phyloP scores from a whole-genome alignment of 2,797 vertebrate species.

The Ambastaia sidthimunki region DNA sequence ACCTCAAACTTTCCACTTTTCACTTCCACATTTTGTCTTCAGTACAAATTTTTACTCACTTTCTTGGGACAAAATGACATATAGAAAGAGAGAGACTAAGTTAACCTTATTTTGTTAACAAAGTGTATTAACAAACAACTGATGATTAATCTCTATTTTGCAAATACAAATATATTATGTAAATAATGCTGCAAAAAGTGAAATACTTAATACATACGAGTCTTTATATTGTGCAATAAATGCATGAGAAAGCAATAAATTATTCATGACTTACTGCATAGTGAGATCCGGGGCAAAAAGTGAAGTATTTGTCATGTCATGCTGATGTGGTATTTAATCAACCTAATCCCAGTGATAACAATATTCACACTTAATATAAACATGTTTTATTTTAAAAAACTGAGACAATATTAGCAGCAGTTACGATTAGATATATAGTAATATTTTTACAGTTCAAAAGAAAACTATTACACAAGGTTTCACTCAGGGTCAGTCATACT shows the following conservation, averaged over 20 bases:
- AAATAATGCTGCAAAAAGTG: background rate
- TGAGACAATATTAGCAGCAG: background rate
- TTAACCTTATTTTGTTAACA: too few relatives aligned
- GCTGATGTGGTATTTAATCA: background rate
- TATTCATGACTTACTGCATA: too few relatives aligned
- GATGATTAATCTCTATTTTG: background rate
- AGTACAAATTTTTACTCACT: background rate
- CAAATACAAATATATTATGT: background rate
- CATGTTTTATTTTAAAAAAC: background rate
- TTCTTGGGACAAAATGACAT: too few relatives aligned
- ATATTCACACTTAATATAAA: background rate
- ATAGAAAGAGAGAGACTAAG: too few relatives aligned
- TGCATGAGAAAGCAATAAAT: background rate
- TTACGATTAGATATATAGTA: background rate
- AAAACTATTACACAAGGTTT: too few relatives aligned
- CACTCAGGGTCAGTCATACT: background rate
- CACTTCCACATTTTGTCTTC: constrained; percentile 8
- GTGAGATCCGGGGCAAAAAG: background rate
- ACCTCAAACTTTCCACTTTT: background rate
- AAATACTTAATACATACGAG: background rate
- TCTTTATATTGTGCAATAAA: background rate
- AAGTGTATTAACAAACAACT: too few relatives aligned
- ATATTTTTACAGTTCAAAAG: background rate
- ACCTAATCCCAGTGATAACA: background rate
- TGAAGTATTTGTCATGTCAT: background rate